Conservation (phyloP, 2,888 invertebrate genomes). For the Gandaritis pyraliata region DNA sequence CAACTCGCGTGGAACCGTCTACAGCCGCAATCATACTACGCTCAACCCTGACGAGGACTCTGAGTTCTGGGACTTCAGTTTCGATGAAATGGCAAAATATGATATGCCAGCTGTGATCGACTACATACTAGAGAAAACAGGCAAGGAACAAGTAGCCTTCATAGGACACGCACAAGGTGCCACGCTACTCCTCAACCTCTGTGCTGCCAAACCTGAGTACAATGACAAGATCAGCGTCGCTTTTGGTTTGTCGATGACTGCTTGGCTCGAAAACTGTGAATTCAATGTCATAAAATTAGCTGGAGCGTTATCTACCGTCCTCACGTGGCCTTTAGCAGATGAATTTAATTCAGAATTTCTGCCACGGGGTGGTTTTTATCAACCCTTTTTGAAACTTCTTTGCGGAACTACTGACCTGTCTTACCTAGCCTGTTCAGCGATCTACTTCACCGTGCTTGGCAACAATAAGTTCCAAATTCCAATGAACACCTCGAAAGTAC, state of each 20-base stretch:
- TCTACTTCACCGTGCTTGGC: constrained; percentile 48
- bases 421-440: constrained; percentile 46
- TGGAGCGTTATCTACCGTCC: constrained; percentile 33
- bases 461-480: constrained; percentile 49
- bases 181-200: constrained; percentile 43
- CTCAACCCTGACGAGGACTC: constrained; percentile 40
- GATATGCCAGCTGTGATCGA: constrained; percentile 53
- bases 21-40: constrained; percentile 35
- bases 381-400: constrained; percentile 35
- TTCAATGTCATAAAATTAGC: constrained; percentile 43
- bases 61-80: constrained; percentile 49
- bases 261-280: constrained; percentile 43
- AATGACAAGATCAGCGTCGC: constrained; percentile 51
- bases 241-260: constrained; percentile 49
- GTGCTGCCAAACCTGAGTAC: constrained; percentile 49
- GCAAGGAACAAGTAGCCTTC: constrained; percentile 41
- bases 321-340: constrained; percentile 15
- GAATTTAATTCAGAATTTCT: constrained; percentile 44
- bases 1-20: constrained; percentile 42
- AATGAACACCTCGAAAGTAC: constrained; percentile 40
- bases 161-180: constrained; percentile 54
- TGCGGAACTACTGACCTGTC: constrained; percentile 43
- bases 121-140: constrained; percentile 47
- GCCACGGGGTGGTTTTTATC: constrained; percentile 35
- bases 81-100: constrained; percentile 49